Conservation (phyloP, 2,113 vertebrate species). For the Delphinus delphis region DNA sequence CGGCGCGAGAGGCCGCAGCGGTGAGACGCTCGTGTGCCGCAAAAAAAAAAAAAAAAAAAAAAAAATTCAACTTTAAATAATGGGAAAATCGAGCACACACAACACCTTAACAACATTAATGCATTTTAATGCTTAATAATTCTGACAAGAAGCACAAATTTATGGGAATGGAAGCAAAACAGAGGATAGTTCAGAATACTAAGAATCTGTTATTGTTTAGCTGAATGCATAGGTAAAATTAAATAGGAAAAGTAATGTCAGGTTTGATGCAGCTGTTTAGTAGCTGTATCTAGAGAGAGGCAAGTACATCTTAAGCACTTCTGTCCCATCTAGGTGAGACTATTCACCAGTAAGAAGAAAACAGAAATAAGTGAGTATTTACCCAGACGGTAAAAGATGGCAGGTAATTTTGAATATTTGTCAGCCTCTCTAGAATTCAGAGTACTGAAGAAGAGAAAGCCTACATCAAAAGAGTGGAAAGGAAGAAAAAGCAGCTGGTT, state of each 20-base stretch:
- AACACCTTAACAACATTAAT: neutral
- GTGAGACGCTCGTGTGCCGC: too few species aligned
- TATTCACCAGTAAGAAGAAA: constrained; percentile 3
- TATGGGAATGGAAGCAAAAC: constrained; percentile 50
- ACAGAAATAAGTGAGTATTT: constrained; percentile 40
- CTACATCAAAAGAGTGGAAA: neutral
- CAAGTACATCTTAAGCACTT: neutral
- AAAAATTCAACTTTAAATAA: constrained; percentile 52
- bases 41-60: too few species aligned
- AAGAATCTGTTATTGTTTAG: neutral
- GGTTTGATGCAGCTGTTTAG: neutral
- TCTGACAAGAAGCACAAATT: constrained; percentile 59
- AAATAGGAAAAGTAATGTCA: constrained; percentile 3
- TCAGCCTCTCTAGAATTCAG: constrained; percentile 31
- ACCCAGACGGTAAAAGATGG: constrained; percentile 39
- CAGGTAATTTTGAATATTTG: constrained; percentile 55
- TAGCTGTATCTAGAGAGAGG: neutral
- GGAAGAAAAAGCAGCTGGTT: neutral
- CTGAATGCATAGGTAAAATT: constrained; percentile 15
- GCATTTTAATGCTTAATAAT: constrained; percentile 48
- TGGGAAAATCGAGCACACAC: constrained; percentile 26
- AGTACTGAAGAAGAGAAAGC: constrained; percentile 43
- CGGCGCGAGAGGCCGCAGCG: too few species aligned
- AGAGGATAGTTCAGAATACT: constrained; percentile 46
- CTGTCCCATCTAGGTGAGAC: constrained; percentile 21